Evolutionary conservation across 2,888 invertebrate genomes (phyloP), one percentile per base, ranked within the genome.

Genomic region (Muschampia plurimacula): DNA sequence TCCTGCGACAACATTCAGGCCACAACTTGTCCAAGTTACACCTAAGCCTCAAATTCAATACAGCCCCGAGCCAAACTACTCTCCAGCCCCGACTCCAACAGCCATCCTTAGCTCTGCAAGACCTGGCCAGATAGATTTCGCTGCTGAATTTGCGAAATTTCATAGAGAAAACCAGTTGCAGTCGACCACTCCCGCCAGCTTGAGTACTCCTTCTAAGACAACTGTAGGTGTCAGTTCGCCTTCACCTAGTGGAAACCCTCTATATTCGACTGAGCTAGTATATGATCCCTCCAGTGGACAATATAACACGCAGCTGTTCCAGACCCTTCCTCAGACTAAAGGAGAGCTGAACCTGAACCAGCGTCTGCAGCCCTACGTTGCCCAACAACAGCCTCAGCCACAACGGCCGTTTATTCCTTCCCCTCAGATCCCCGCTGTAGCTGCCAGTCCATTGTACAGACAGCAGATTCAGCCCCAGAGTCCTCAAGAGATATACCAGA

Each of bases 231-330:
- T 77, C 64, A 88, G 84, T 60, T 82, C 89, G 22, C 84, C 95
- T 59, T 82, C 83, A 39, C 90, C 91, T 0, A 94, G 95, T 46
- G 93, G 95, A 69, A 95, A 96, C 78, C 97, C 97, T 73, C 95
- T 97, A 71, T 97, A 97, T 88, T 96, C 97, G 67, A 97, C 97
- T 32, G 97, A 97, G 83, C 91, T 97, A 44, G 95, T 97, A 0
- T 97, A 95, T 86, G 97, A 97, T 87, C 97, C 97, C 28, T 86
- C 95, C 46, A 96, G 96, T 79, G 97, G 97, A 66, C 96, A 96
- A 81, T 97, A 97, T 94, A 96, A 97, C 83, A 97, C 97, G 41
- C 96, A 97, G 79, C 91, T 97, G 59, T 97, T 96, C 92, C 97
- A 97, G 87, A 95, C 96, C 22, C 89, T 97, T 68, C 97, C 97